phyloP scores from a whole-genome alignment of 2,888 invertebrate species.

The Entomobrya multifasciata region DNA sequence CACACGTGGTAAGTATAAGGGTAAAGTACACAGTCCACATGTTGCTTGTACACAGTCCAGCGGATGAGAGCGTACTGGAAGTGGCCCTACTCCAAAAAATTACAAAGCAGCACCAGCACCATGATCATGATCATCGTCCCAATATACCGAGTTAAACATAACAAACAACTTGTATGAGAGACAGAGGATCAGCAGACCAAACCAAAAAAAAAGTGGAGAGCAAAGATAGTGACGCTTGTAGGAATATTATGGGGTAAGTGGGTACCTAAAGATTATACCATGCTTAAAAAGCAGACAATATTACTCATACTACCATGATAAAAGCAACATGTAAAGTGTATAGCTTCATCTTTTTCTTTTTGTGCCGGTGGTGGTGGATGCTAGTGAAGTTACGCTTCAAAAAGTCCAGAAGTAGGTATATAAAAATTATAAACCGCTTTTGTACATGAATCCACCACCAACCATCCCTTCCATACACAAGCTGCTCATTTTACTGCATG shows the following conservation, averaged over 20 bases:
- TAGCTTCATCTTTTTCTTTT: slow-evolving; percentile 32
- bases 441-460: slow-evolving; percentile 6
- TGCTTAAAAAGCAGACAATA: background rate
- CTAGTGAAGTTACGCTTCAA: slow-evolving; percentile 60
- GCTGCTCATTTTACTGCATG: background rate
- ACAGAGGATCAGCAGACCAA: slow-evolving; percentile 30
- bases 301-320: slow-evolving; percentile 15
- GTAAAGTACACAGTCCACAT: slow-evolving; percentile 73
- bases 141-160: too few relatives aligned
- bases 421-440: background rate
- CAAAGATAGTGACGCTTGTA: slow-evolving; percentile 39
- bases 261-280: slow-evolving; percentile 52
- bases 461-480: background rate
- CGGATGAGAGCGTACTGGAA: slow-evolving; percentile 71
- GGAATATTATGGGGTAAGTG: slow-evolving; percentile 59
- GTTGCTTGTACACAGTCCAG: slow-evolving; percentile 78
- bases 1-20: slow-evolving; percentile 61
- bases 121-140: background rate
- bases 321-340: slow-evolving; percentile 39
- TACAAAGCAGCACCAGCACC: slow-evolving; percentile 20
- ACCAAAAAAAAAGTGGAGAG: slow-evolving; percentile 43
- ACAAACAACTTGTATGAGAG: background rate
- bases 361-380: too few relatives aligned
- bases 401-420: slow-evolving; percentile 61
- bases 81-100: slow-evolving; percentile 62